A percentile compares a stretch with the other conserved stretches of the same genome.
Evolutionary conservation across 2,113 vertebrate genomes (phyloP).

Genomic region (Stigmatopora nigra): DNA sequence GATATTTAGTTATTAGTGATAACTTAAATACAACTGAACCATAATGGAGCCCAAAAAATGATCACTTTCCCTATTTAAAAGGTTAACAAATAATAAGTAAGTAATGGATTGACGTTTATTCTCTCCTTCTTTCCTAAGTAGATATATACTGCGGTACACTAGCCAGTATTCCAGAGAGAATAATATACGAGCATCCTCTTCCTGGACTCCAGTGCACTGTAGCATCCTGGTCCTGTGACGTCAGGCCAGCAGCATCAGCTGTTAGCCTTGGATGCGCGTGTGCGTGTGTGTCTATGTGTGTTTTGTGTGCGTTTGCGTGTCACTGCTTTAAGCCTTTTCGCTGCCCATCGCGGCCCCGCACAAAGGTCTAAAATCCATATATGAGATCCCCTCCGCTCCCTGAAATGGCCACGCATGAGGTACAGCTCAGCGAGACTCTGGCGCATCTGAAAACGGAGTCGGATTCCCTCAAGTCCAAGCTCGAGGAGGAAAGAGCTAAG

Average conservation of each 20-base stretch:
- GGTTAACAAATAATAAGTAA: no score
- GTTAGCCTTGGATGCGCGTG: slow-evolving; percentile 36
- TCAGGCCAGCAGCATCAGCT: slow-evolving; percentile 71
- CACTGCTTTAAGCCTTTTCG: slow-evolving; percentile 50
- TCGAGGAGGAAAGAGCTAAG: slow-evolving; percentile 95
- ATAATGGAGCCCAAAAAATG: no score
- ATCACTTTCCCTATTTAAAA: no score
- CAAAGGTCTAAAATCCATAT: slow-evolving; percentile 51
- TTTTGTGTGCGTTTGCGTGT: not conserved
- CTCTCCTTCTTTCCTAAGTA: no score
- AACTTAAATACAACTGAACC: no score
- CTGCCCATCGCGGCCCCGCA: slow-evolving; percentile 53
- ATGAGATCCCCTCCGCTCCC: slow-evolving; percentile 63
- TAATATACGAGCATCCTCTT: not conserved
- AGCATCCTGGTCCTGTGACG: slow-evolving; percentile 66
- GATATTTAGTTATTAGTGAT: no score
- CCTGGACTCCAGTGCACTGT: slow-evolving; percentile 16
- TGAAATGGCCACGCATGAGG: slow-evolving; percentile 94
- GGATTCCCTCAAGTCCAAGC: slow-evolving; percentile 87
- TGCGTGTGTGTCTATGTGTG: not conserved
- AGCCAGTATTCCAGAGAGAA: no score
- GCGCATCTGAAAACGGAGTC: slow-evolving; percentile 86
- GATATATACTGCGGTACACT: no score
- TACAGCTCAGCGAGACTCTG: slow-evolving; percentile 87
- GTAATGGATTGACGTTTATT: no score